These are phyloP conservation scores for Potamarius usumacintae DNA, from an alignment of 2,113 vertebrate genomes.

Conservation along the genomic window DNA sequence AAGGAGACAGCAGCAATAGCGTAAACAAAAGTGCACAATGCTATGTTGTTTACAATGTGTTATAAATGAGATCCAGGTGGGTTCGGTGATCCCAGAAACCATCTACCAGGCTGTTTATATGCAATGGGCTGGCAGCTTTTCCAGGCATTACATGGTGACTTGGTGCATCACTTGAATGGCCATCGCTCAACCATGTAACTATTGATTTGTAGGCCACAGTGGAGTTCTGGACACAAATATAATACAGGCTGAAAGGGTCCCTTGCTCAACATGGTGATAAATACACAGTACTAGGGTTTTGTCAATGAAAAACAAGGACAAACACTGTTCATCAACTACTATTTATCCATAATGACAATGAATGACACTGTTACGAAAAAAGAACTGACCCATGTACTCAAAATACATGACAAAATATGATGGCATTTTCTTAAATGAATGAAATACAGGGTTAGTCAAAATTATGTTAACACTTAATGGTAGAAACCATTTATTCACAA, in stretches of 20 bases:
- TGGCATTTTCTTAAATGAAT: background rate
- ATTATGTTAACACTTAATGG: too few relatives aligned
- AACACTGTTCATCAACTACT: background rate
- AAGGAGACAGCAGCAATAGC: background rate
- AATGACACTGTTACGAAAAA: background rate
- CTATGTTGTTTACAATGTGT: background rate
- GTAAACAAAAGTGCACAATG: background rate
- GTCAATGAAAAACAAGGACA: background rate
- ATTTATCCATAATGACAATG: background rate
- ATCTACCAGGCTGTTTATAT: constrained; percentile 16
- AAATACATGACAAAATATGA: background rate
- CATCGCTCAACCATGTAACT: background rate
- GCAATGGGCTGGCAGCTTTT: background rate
- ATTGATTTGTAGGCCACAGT: background rate
- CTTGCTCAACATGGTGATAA: too few relatives aligned
- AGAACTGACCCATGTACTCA: background rate
- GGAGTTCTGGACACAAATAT: background rate
- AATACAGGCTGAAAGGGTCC: background rate
- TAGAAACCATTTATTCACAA: too few relatives aligned
- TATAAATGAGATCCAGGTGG: constrained; percentile 24
- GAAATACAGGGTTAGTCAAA: too few relatives aligned
- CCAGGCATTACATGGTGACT: background rate
- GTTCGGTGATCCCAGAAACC: constrained; percentile 17
- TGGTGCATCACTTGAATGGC: background rate
- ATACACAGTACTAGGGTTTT: background rate